phyloP scores from a whole-genome alignment of 2,797 vertebrate species.

The Adelosebastes latens region DNA sequence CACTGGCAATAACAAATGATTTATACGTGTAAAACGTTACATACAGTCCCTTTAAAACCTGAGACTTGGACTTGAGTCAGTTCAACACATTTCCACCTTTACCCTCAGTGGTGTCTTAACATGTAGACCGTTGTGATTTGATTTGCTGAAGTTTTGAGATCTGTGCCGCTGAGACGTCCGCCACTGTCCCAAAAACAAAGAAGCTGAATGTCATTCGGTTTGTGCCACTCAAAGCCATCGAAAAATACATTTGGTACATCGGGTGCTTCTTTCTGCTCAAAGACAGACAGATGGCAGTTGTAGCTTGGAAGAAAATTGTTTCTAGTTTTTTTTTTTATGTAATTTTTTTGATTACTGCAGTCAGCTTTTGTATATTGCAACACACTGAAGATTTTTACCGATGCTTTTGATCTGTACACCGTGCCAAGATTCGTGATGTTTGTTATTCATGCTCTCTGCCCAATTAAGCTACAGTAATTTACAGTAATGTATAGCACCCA shows the following conservation, averaged over 20 bases:
- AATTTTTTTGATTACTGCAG: background rate
- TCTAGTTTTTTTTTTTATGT: background rate
- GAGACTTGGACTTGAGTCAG: constrained; percentile 9
- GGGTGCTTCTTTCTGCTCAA: background rate
- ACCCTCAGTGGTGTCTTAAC: background rate
- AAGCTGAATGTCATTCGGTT: background rate
- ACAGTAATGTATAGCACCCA: background rate
- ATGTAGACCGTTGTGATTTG: constrained; percentile 20
- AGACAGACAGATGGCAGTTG: background rate
- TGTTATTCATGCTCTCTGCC: background rate
- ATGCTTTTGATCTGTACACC: background rate
- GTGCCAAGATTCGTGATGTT: background rate
- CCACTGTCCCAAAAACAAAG: background rate
- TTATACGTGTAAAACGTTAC: rapidly evolving
- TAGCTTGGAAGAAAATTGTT: background rate
- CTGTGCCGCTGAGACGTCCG: background rate
- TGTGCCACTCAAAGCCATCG: background rate
- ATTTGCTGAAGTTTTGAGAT: constrained; percentile 20
- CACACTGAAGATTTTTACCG: background rate
- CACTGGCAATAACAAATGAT: background rate
- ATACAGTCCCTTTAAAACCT: background rate
- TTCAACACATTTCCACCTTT: background rate
- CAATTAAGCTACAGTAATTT: background rate
- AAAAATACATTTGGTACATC: background rate
- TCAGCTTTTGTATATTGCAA: background rate